Base-by-base conservation (phyloP, 2,113 vertebrate species). In the Neopipo cinnamomea region DNA sequence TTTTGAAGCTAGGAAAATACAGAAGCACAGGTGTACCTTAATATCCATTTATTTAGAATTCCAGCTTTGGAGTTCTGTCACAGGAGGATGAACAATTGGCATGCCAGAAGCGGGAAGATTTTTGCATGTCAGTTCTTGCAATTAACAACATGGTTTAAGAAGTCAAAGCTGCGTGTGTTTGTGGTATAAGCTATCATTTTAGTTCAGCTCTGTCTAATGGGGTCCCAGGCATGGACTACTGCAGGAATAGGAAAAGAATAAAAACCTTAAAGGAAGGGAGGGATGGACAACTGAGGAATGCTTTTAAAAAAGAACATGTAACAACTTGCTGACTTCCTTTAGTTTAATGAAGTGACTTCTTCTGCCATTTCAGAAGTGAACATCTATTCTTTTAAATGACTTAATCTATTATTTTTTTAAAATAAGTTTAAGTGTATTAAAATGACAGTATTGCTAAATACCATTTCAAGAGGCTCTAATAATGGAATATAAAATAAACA, bases 21-120 rank as follows among this genome's bases (percentile, higher is more conserved):
- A 0, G 13, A 42, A 55, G 6, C 12, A 11, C 0, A 0, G 28
- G 13, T 5, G 13, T 83, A 58, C 25, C 9, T 85, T 75, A 20
- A 44, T 66, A 30, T 53, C 21, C 1, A 3, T 55, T 72, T 89
- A 27, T 65, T 73, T 42, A 66, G 53, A 61, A 52, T 65, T 93
- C 35, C 27, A 39, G 0, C 39, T 77, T 37, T 37, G 27, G 25
- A 59, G 12, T 79, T 72, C 9, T 65, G 0, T 66, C n/a, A 12
- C 61, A 56, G n/a, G n/a, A 39, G 27, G 46, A 33, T 33, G 68
- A 84, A 52, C 5, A n/a, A 9, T 3, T 79, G 53, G 8, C 42
- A 3, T 16, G 7, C 58, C 39, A 42, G 67, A 68, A 89, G 27
- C 8, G 33, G 56, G 47, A 58, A 42, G 5, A 33, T 65, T 88